These are phyloP conservation scores for Anas georgica DNA, from an alignment of 2,797 vertebrate genomes.

Conservation along the genomic window DNA sequence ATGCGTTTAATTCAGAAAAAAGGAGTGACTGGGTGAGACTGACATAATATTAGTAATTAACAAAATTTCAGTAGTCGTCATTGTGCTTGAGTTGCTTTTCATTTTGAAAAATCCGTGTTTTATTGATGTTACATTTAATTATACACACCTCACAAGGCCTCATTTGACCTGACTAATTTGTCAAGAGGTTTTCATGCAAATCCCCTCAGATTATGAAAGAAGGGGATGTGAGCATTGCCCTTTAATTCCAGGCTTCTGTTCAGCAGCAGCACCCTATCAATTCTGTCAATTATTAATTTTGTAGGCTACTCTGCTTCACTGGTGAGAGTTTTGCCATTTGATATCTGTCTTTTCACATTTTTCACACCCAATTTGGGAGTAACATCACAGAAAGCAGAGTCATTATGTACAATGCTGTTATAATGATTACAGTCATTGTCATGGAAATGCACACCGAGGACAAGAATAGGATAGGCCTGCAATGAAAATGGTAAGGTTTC, in stretches of 20 bases:
- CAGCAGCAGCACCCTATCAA: not conserved
- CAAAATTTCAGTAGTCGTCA: not conserved
- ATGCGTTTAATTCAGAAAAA: not conserved
- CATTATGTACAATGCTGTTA: not conserved
- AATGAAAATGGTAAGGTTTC: not conserved
- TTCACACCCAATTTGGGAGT: constrained; percentile 30
- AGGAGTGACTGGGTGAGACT: not conserved
- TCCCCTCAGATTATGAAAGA: not conserved
- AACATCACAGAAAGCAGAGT: constrained; percentile 20
- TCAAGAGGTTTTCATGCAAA: not conserved
- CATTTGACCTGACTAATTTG: not conserved
- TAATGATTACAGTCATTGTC: constrained; percentile 4
- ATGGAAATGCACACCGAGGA: not conserved
- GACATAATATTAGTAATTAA: not conserved
- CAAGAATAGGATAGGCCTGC: not conserved
- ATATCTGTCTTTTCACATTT: constrained; percentile 26
- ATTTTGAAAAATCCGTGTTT: not conserved
- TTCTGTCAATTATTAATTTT: constrained; percentile 18
- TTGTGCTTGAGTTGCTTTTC: not conserved
- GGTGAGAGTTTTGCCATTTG: not conserved
- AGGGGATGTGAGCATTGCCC: not conserved
- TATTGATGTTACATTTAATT: not conserved
- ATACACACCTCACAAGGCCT: not conserved
- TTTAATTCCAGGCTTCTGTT: not conserved
- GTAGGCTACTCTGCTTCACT: not conserved